Conservation (phyloP, 2,113 vertebrate genomes). For the Phoxinus phoxinus region DNA sequence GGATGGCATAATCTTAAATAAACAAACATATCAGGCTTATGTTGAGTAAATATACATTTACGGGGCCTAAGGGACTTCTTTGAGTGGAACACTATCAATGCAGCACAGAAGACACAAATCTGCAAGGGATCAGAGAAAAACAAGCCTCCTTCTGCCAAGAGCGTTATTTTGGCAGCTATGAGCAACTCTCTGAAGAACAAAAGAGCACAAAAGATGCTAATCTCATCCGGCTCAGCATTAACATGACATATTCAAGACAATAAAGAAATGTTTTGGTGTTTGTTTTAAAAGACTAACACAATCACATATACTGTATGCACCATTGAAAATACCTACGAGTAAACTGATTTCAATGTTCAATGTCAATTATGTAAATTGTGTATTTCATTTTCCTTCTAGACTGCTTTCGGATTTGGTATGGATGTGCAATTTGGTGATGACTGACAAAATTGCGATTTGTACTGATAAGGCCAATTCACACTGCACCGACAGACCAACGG, state of each 20-base stretch:
- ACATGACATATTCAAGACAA: neutral
- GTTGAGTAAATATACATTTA: conserved; percentile 38
- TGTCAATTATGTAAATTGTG: neutral
- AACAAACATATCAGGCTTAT: conserved; percentile 39
- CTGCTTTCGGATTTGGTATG: neutral
- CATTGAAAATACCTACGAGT: neutral
- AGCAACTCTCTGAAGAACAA: conserved; percentile 8
- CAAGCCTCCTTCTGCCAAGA: neutral
- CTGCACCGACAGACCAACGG: no score
- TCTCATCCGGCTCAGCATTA: neutral
- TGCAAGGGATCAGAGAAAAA: conserved; percentile 28
- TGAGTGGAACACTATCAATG: conserved; percentile 6
- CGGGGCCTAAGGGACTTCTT: neutral
- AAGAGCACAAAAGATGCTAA: conserved; percentile 2
- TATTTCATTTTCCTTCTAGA: conserved; percentile 1
- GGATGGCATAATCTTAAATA: conserved; percentile 1
- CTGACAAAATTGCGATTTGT: neutral
- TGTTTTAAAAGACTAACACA: neutral
- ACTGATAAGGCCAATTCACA: no score
- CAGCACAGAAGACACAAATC: conserved; percentile 5
- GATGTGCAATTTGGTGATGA: neutral
- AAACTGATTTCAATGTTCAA: neutral
- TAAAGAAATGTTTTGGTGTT: neutral
- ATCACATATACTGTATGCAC: neutral
- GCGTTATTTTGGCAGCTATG: neutral